Conservation (phyloP, 1,140 invertebrate genomes). For the Eupristina koningsbergeri region DNA sequence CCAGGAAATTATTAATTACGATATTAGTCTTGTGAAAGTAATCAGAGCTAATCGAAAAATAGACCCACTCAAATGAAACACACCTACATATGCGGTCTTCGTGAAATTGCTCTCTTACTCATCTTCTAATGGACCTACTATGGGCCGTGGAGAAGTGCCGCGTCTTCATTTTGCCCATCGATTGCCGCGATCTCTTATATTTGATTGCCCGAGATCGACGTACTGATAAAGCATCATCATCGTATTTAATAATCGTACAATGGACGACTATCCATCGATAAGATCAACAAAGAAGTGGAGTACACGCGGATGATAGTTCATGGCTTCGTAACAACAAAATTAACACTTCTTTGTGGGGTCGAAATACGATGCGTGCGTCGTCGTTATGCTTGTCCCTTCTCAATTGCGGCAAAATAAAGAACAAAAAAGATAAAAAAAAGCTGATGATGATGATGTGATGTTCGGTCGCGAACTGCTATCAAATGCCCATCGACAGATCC, state of each 20-base stretch:
- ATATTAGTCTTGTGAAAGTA: conserved; percentile 50
- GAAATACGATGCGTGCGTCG: neutral
- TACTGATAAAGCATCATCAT: conserved; percentile 61
- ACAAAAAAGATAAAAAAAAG: neutral
- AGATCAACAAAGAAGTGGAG: conserved; percentile 50
- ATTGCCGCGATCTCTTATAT: conserved; percentile 6
- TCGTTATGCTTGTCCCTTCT: conserved; percentile 18
- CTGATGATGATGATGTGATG: neutral
- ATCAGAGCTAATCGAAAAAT: conserved; percentile 40
- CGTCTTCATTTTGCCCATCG: conserved; percentile 31
- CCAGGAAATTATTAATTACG: conserved; percentile 55
- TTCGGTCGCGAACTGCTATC: neutral
- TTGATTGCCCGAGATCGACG: conserved; percentile 55
- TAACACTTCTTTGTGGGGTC: conserved; percentile 57
- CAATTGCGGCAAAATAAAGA: neutral
- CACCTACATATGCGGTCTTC: neutral
- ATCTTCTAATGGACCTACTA: conserved; percentile 54
- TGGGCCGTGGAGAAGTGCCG: conserved; percentile 3
- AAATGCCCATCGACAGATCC: conserved; percentile 28
- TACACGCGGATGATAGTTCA: neutral
- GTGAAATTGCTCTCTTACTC: conserved; percentile 18
- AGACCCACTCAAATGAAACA: neutral
- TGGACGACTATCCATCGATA: conserved; percentile 57
- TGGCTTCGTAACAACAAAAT: conserved; percentile 63
- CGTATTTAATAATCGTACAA: conserved; percentile 66